These are phyloP conservation scores for Celastrina argiolus DNA, from an alignment of 2,888 invertebrate genomes.

Conservation along the genomic window DNA sequence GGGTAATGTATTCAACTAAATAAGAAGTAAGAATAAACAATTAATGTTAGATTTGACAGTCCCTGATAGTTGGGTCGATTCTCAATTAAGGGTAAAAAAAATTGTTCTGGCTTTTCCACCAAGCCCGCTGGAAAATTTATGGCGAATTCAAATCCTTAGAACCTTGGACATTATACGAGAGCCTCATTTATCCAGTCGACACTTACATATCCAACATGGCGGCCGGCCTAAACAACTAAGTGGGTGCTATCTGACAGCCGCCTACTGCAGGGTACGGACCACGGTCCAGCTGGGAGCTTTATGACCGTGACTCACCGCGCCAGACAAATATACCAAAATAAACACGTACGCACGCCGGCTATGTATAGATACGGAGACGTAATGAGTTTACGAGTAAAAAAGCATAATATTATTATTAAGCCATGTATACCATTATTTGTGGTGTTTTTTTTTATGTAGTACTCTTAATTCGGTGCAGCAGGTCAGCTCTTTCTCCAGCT, in stretches of 20 bases:
- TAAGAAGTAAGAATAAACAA: too few species aligned
- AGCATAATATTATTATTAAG: too few species aligned
- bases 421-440: too few species aligned
- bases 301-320: slow-evolving; percentile 24
- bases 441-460: too few species aligned
- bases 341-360: neutral
- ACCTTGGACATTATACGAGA: neutral
- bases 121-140: neutral
- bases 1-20: too few species aligned
- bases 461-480: too few species aligned
- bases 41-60: too few species aligned
- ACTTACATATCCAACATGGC: slow-evolving; percentile 4
- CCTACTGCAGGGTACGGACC: slow-evolving; percentile 26
- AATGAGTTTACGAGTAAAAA: too few species aligned
- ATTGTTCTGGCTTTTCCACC: too few species aligned
- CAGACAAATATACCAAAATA: slow-evolving; percentile 20
- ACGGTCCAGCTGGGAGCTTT: slow-evolving; percentile 25
- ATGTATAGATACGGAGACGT: neutral
- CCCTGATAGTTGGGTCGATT: too few species aligned
- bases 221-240: slow-evolving; percentile 25
- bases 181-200: neutral
- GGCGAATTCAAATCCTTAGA: neutral
- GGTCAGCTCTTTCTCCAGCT: too few species aligned
- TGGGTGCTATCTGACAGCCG: slow-evolving; percentile 26
- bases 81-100: too few species aligned